Conservation (phyloP, 2,888 invertebrate species). For the Bombylius discolor region DNA sequence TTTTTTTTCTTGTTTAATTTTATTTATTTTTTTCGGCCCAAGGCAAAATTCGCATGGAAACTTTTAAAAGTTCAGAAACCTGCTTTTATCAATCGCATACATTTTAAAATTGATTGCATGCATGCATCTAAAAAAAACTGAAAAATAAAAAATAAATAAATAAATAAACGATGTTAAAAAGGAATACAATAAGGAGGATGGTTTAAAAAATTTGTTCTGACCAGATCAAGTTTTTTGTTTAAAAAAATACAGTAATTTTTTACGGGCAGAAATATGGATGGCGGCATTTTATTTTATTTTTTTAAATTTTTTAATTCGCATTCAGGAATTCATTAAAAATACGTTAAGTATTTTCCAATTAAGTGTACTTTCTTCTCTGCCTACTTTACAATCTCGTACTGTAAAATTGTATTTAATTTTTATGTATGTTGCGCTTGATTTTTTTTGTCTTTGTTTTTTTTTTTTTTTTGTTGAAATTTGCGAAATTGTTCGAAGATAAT, state of each 20-base stretch:
- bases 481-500: background rate
- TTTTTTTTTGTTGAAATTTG: too few species aligned
- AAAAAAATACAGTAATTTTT: too few species aligned
- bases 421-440: too few species aligned
- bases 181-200: background rate
- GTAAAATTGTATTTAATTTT: too few species aligned
- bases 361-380: slow-evolving; percentile 4
- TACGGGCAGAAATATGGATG: background rate
- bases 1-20: background rate
- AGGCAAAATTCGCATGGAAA: slow-evolving; percentile 5
- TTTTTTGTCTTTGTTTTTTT: too few species aligned
- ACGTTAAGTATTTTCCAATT: slow-evolving; percentile 12
- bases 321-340: slow-evolving; percentile 9
- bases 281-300: slow-evolving; percentile 2
- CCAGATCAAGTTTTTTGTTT: slow-evolving; percentile 8
- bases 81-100: background rate
- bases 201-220: background rate
- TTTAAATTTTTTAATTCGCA: background rate
- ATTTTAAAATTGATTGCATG: too few species aligned
- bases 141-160: too few species aligned
- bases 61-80: slow-evolving; percentile 11
- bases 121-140: too few species aligned
- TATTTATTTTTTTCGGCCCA: background rate
- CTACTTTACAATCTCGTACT: background rate
- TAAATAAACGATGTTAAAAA: background rate